Conservation (phyloP, 2,113 vertebrate genomes). For the Chloroceryle aenea region DNA sequence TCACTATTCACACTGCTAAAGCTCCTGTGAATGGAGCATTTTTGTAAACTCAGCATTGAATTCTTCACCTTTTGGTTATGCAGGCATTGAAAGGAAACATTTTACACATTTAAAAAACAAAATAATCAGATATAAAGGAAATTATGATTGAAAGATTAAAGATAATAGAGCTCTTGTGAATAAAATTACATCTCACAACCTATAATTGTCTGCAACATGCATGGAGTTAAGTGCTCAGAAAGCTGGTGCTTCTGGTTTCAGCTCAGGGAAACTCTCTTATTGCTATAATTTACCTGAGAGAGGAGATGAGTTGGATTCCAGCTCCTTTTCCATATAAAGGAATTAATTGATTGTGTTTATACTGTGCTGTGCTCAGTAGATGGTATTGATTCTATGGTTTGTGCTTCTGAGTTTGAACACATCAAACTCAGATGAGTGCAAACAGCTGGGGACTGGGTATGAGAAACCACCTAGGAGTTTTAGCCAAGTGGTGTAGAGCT, state of each 20-base stretch:
- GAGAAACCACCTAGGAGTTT: not conserved
- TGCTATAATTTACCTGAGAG: not conserved
- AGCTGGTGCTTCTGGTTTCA: constrained; percentile 10
- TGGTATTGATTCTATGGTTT: not conserved
- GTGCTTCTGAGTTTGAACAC: constrained; percentile 12
- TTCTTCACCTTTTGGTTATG: not conserved
- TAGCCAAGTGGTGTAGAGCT: not conserved
- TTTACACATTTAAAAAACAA: not conserved
- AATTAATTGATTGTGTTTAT: constrained; percentile 40
- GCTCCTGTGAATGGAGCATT: not conserved
- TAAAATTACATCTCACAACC: not conserved
- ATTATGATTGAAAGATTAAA: constrained; percentile 14
- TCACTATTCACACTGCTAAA: not conserved
- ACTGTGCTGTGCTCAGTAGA: not conserved
- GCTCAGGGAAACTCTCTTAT: not conserved
- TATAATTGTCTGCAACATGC: not conserved
- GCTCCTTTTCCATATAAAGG: constrained; percentile 30
- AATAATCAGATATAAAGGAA: not conserved
- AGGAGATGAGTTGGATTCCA: not conserved
- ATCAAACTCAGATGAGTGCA: not conserved
- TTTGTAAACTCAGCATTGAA: not conserved
- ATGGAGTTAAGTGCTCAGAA: not conserved
- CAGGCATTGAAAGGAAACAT: not conserved
- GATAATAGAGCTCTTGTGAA: not conserved
- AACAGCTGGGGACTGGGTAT: not conserved